These are phyloP conservation scores for Capreolus pygargus DNA, from an alignment of 2,113 vertebrate genomes.

Conservation along the genomic window DNA sequence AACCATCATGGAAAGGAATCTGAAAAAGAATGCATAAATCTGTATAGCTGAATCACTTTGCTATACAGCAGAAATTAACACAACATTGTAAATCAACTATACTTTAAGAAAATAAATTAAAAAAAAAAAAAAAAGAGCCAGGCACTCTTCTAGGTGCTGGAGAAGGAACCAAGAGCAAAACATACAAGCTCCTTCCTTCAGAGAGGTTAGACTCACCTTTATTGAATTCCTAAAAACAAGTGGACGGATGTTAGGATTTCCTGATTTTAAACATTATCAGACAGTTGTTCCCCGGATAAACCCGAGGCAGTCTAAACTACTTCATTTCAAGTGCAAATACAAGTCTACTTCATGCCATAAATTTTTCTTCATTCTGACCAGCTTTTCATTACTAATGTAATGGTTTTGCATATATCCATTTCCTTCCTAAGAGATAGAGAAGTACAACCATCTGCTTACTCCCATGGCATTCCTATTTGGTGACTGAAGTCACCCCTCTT, in stretches of 20 bases:
- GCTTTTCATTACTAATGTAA: neutral
- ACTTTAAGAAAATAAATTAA: neutral
- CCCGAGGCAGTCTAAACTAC: too few species aligned
- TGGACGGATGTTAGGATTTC: neutral
- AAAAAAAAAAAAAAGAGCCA: neutral
- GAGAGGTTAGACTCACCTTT: neutral
- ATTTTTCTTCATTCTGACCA: neutral
- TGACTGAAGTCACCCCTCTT: neutral
- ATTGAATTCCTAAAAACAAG: constrained; percentile 5
- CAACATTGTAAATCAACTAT: neutral
- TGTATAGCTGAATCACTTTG: neutral
- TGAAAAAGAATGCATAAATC: neutral
- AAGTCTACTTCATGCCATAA: neutral
- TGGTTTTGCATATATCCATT: neutral
- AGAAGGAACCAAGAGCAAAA: neutral
- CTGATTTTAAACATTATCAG: neutral
- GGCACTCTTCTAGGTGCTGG: neutral
- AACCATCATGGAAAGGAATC: neutral
- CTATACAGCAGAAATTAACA: neutral
- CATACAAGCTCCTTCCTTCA: neutral
- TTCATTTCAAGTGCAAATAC: neutral
- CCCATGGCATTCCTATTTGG: neutral
- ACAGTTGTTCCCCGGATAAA: neutral
- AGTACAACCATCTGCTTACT: neutral
- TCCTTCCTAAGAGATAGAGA: neutral